Evolutionary conservation across 2,888 invertebrate species (phyloP).

Genomic region (Drosophila ochracea): DNA sequence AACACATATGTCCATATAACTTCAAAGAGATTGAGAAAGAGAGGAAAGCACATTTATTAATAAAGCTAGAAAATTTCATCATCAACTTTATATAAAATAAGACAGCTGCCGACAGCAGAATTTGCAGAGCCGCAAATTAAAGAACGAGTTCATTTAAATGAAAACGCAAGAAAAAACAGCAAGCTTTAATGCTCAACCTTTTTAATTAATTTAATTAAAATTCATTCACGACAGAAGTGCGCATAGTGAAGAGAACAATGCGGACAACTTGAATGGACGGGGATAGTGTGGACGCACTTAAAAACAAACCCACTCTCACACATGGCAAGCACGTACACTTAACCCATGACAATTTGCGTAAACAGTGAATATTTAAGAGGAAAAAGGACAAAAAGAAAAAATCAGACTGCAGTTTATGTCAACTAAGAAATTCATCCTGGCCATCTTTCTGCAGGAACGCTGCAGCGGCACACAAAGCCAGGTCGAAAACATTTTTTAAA

Average conservation of each 20-base stretch:
- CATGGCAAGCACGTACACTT: slow-evolving; percentile 52
- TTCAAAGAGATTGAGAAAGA: too few species aligned
- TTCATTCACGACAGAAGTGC: slow-evolving; percentile 45
- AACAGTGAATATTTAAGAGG: slow-evolving; percentile 48
- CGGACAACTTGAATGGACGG: background rate
- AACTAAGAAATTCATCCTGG: slow-evolving; percentile 17
- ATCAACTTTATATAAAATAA: background rate
- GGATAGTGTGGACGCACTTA: background rate
- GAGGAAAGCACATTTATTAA: too few species aligned
- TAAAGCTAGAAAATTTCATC: background rate
- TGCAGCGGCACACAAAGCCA: slow-evolving; percentile 21
- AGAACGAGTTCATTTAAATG: slow-evolving; percentile 13
- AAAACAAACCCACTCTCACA: slow-evolving; percentile 37
- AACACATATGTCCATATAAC: background rate
- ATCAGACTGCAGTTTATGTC: slow-evolving; percentile 15
- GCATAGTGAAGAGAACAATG: slow-evolving; percentile 23
- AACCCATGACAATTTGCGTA: slow-evolving; percentile 70
- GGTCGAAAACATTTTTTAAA: slow-evolving; percentile 57
- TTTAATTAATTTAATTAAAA: slow-evolving; percentile 71
- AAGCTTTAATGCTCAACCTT: slow-evolving; percentile 16
- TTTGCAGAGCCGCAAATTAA: background rate
- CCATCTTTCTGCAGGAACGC: slow-evolving; percentile 19
- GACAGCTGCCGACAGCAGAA: slow-evolving; percentile 5
- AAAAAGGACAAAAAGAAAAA: slow-evolving; percentile 6
- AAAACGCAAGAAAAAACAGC: slow-evolving; percentile 1